Conservation (phyloP, 2,797 vertebrate species). For the Mico argentatus region DNA sequence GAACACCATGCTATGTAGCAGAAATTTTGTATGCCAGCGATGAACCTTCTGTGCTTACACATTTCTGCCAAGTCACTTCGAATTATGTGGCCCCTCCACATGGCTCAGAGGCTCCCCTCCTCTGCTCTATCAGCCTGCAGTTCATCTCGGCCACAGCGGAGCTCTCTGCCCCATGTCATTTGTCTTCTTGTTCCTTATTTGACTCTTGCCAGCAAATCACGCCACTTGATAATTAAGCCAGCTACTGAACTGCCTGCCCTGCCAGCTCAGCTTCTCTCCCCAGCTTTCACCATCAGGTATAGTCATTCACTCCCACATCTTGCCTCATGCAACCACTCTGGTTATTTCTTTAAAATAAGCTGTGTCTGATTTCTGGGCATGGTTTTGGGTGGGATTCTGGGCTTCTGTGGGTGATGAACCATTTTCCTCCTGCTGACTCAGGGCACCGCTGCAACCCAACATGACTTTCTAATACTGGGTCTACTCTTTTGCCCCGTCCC, state of each 20-base stretch:
- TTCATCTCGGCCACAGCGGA: constrained; percentile 50
- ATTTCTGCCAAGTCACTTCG: constrained; percentile 40
- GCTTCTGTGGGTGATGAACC: accelerated
- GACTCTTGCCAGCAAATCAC: constrained; percentile 47
- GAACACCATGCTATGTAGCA: accelerated
- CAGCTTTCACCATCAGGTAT: constrained; percentile 17
- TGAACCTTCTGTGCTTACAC: not conserved
- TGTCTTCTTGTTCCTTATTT: not conserved
- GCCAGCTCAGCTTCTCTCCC: constrained; percentile 37
- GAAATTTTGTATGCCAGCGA: accelerated
- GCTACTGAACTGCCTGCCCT: not conserved
- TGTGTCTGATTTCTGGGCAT: not conserved
- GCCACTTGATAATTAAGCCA: constrained; percentile 44
- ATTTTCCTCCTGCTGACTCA: no score
- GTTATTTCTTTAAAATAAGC: not conserved
- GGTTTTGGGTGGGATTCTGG: not conserved
- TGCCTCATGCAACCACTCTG: not conserved
- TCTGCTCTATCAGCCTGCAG: constrained; percentile 57
- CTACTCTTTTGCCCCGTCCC: not conserved
- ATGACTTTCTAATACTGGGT: accelerated
- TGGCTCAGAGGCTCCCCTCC: constrained; percentile 59
- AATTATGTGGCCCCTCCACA: constrained; percentile 44
- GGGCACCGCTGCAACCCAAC: accelerated
- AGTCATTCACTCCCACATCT: constrained; percentile 43
- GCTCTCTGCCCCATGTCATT: constrained; percentile 45